Evolutionary conservation across 1,140 invertebrate species (phyloP).

Genomic region (Drosophila pallidifrons): DNA sequence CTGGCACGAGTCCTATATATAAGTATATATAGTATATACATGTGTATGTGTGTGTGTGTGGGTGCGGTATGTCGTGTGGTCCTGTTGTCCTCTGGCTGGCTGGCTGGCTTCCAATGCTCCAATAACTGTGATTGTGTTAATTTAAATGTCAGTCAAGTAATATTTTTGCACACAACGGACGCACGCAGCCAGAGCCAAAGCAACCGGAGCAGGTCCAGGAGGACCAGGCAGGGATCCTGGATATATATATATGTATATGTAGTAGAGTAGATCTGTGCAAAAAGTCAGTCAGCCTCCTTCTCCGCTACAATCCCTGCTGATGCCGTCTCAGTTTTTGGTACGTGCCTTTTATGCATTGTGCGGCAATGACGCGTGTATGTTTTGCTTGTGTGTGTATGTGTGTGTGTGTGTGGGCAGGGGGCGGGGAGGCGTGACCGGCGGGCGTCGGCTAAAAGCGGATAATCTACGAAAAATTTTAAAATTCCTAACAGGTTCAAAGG

Average conservation of each 20-base stretch:
- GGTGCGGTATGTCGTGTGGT: slow-evolving; percentile 10
- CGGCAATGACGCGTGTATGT: slow-evolving; percentile 58
- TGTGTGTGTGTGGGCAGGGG: slow-evolving; percentile 10
- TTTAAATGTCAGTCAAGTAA: slow-evolving; percentile 84
- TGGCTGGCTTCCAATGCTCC: slow-evolving; percentile 60
- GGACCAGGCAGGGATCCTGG: slow-evolving; percentile 42
- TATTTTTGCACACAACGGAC: slow-evolving; percentile 71
- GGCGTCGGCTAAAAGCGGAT: slow-evolving; percentile 71
- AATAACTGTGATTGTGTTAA: slow-evolving; percentile 83
- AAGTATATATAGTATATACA: background rate
- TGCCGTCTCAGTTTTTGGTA: slow-evolving; percentile 52
- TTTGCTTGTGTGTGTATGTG: slow-evolving; percentile 27
- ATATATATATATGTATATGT: slow-evolving; percentile 26
- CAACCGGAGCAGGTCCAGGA: slow-evolving; percentile 6
- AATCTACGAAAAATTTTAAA: slow-evolving; percentile 79
- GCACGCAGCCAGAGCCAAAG: slow-evolving; percentile 29
- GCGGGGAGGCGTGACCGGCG: slow-evolving; percentile 51
- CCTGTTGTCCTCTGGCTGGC: slow-evolving; percentile 31
- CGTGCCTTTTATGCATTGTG: slow-evolving; percentile 80
- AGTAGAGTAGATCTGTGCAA: slow-evolving; percentile 34
- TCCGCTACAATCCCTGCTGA: background rate
- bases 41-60: slow-evolving; percentile 3
- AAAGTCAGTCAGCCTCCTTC: background rate
- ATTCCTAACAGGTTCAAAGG: slow-evolving; percentile 81
- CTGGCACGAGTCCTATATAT: slow-evolving; percentile 31